phyloP scores from a whole-genome alignment of 2,113 vertebrate genomes.

The Megaceryle maxima region DNA sequence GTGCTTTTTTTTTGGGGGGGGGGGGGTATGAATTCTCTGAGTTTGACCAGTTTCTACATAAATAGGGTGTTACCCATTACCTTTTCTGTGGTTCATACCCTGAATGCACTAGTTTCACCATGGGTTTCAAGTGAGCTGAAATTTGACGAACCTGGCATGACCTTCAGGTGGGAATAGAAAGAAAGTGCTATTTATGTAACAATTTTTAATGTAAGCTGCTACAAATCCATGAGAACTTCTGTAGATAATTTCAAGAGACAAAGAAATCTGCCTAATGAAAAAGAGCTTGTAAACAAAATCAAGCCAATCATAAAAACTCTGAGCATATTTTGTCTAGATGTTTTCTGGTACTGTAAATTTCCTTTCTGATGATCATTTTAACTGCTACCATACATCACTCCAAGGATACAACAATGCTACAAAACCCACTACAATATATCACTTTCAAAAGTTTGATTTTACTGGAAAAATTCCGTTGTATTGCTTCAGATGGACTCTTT shows the following conservation, averaged over 20 bases:
- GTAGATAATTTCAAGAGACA: neutral
- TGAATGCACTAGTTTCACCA: neutral
- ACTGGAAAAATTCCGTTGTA: conserved; percentile 11
- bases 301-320: conserved; percentile 25
- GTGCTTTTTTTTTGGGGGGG: too few species aligned
- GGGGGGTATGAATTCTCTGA: neutral
- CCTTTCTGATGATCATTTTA: conserved; percentile 63
- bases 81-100: accelerated
- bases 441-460: conserved; percentile 37
- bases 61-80: neutral
- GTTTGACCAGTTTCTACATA: neutral
- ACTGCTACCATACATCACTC: conserved; percentile 53
- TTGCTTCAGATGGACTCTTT: conserved; percentile 1
- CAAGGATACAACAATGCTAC: conserved; percentile 37
- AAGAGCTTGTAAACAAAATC: conserved; percentile 28
- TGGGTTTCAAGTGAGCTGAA: neutral
- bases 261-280: conserved; percentile 13
- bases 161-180: neutral
- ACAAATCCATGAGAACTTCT: neutral
- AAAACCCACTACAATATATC: conserved; percentile 25
- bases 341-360: conserved; percentile 40
- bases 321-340: conserved; percentile 31
- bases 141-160: neutral
- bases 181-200: neutral
- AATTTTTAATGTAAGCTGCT: neutral